Percentiles rank a stretch among this genome's conserved stretches.
phyloP scores from a whole-genome alignment of 2,113 vertebrate genomes.

The Anser brachyrhynchus region DNA sequence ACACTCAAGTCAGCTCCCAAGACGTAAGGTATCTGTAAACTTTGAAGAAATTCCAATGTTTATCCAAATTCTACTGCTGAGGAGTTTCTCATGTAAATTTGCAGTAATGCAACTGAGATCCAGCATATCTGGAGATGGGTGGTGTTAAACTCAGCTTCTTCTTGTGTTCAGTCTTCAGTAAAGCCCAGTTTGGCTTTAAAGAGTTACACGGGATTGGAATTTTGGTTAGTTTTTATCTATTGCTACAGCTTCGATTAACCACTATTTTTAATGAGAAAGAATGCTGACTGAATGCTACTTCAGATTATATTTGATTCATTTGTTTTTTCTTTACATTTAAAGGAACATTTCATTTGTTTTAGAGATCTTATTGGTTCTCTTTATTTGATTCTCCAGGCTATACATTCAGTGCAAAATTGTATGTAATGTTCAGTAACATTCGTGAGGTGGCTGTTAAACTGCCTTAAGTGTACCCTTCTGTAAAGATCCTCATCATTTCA shows the following conservation, averaged over 20 bases:
- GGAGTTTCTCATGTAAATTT: not conserved
- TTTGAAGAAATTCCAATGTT: not conserved
- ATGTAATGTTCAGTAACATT: not conserved
- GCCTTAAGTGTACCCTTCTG: not conserved
- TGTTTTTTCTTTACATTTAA: not conserved
- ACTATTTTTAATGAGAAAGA: not conserved
- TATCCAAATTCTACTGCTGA: not conserved
- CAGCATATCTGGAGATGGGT: fast-evolving
- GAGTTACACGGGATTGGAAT: not conserved
- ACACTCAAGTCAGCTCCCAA: not conserved
- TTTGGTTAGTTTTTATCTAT: not conserved
- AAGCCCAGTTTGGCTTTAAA: not conserved
- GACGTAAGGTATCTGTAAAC: not conserved
- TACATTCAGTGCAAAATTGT: not conserved
- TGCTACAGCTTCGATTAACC: not conserved
- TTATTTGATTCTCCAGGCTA: not conserved
- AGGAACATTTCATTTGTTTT: not conserved
- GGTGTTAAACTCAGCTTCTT: not conserved
- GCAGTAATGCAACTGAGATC: not conserved
- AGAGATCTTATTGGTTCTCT: not conserved
- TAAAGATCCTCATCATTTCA: not conserved
- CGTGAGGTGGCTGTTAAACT: not conserved
- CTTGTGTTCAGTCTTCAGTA: not conserved
- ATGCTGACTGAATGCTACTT: not conserved
- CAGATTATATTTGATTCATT: not conserved